Percentiles rank a stretch among this genome's conserved stretches.
Evolutionary conservation across 2,113 vertebrate genomes (phyloP).

Genomic region (Caloenas nicobarica): DNA sequence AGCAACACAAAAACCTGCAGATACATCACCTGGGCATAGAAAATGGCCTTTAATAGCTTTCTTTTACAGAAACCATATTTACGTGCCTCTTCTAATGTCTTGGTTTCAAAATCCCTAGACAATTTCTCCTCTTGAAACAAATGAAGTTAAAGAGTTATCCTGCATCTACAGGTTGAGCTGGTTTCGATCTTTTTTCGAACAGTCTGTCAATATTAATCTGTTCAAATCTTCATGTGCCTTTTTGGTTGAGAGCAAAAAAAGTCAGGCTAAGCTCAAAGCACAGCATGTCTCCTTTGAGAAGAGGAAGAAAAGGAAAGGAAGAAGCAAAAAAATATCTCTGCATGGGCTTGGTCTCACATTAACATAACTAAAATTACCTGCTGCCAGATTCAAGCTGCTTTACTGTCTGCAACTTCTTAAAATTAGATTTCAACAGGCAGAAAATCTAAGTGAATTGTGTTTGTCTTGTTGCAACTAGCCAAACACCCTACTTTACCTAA

Average conservation of each 20-base stretch:
- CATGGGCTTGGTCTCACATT: neutral
- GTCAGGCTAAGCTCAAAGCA: constrained; percentile 12
- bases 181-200: constrained; percentile 8
- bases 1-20: neutral
- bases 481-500: neutral
- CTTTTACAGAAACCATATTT: neutral
- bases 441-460: neutral
- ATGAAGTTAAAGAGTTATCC: neutral
- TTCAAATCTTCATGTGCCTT: neutral
- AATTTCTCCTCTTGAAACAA: constrained; percentile 24
- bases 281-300: neutral
- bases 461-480: neutral
- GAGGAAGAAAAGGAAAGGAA: neutral
- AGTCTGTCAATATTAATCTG: constrained; percentile 8
- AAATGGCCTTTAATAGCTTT: neutral
- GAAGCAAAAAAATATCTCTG: neutral
- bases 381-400: neutral
- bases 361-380: neutral
- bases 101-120: constrained; percentile 15
- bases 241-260: constrained; percentile 4
- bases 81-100: neutral
- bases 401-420: neutral
- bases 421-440: neutral
- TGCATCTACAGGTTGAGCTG: neutral
- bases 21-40: neutral